phyloP scores from a whole-genome alignment of 2,113 vertebrate species.

The Aldabrachelys gigantea region DNA sequence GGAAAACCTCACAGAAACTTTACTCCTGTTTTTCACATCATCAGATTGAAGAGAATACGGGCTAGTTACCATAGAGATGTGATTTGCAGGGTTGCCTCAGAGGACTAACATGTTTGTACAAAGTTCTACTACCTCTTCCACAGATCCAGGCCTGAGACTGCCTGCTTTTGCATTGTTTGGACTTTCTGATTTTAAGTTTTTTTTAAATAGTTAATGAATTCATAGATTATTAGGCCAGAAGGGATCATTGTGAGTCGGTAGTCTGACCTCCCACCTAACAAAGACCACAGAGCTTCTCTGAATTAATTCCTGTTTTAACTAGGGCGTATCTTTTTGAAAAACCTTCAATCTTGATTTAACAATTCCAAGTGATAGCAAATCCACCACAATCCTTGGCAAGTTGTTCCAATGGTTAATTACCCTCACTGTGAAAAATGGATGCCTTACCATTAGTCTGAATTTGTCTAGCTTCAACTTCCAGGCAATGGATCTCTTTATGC shows the following conservation, averaged over 20 bases:
- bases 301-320: not conserved
- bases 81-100: not conserved
- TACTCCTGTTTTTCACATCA: not conserved
- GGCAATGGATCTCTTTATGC: not conserved
- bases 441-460: not conserved
- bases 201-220: not conserved
- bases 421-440: not conserved
- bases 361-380: not conserved
- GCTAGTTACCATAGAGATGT: not conserved
- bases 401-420: not conserved
- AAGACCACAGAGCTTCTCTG: not conserved
- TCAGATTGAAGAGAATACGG: not conserved
- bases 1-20: not conserved
- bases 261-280: not conserved
- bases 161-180: not conserved
- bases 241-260: not conserved
- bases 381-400: not conserved
- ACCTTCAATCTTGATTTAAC: not conserved
- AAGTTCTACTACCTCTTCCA: not conserved
- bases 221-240: not conserved
- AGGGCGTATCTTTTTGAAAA: not conserved
- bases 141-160: not conserved
- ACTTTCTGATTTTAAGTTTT: not conserved
- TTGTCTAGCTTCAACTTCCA: not conserved
- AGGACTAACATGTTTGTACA: not conserved